These are phyloP conservation scores for Sebastes diploproa DNA, from an alignment of 2,797 vertebrate genomes.

Conservation along the genomic window DNA sequence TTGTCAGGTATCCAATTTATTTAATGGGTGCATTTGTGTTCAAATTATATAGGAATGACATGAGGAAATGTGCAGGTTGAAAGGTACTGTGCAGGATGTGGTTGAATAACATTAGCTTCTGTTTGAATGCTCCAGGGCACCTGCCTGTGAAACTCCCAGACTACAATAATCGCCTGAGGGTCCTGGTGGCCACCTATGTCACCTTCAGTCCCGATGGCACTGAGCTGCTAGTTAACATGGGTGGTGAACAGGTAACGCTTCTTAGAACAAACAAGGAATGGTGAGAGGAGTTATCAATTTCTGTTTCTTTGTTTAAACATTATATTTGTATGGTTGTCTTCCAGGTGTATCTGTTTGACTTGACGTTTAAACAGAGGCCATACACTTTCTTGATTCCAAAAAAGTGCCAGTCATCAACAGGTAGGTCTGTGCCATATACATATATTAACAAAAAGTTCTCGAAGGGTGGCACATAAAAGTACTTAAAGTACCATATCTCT, in stretches of 20 bases:
- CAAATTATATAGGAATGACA: background rate
- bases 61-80: background rate
- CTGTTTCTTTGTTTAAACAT: background rate
- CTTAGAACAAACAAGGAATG: background rate
- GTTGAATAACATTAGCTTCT: conserved; percentile 7
- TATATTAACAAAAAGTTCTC: background rate
- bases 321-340: background rate
- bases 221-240: conserved; percentile 98
- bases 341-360: conserved; percentile 98
- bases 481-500: background rate
- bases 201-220: conserved; percentile 98
- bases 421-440: conserved; percentile 62
- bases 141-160: conserved; percentile 95
- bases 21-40: background rate
- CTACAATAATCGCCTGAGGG: conserved; percentile 95
- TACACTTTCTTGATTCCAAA: conserved; percentile 95
- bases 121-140: conserved; percentile 83
- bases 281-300: background rate
- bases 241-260: conserved; percentile 92
- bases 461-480: background rate
- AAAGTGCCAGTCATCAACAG: conserved; percentile 90
- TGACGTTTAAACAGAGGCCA: conserved; percentile 95
- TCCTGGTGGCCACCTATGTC: conserved; percentile 96
- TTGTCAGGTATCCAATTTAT: background rate
- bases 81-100: background rate